A percentile compares a stretch with the other conserved stretches of the same genome.
phyloP scores from a whole-genome alignment of 2,888 invertebrate genomes.

The Hoplodrina blanda region DNA sequence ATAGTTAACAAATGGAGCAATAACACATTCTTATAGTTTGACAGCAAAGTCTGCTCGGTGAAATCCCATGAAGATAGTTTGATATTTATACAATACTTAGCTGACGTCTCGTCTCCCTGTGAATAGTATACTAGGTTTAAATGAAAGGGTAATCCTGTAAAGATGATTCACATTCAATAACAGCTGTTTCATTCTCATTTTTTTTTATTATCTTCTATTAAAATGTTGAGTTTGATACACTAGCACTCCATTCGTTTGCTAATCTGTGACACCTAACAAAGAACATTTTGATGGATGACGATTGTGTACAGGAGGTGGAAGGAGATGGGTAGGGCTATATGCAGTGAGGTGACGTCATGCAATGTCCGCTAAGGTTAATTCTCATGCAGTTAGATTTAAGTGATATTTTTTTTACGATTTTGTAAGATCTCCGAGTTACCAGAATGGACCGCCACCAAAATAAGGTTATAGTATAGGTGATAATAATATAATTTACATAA shows the following conservation, averaged over 20 bases:
- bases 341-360: conserved; percentile 83
- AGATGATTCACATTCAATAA: no score
- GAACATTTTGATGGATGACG: conserved; percentile 3
- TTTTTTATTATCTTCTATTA: no score
- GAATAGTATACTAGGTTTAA: no score
- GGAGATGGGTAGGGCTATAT: conserved; percentile 85
- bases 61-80: background rate
- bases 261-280: conserved; percentile 19
- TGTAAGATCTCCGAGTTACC: conserved; percentile 79
- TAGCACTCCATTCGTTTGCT: conserved; percentile 38
- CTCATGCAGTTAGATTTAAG: conserved; percentile 77
- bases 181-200: no score
- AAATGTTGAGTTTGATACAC: background rate
- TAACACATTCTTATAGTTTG: background rate
- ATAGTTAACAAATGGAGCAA: conserved; percentile 12
- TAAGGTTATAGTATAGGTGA: background rate
- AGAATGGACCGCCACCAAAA: conserved; percentile 48
- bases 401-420: conserved; percentile 75
- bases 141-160: no score
- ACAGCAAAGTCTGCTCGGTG: background rate
- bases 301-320: conserved; percentile 67
- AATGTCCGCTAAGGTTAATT: conserved; percentile 78
- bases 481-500: conserved; percentile 30
- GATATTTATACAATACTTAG: no score
- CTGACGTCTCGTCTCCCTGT: no score